Conservation (phyloP, 2,113 vertebrate species). For the Hystrix cristata region DNA sequence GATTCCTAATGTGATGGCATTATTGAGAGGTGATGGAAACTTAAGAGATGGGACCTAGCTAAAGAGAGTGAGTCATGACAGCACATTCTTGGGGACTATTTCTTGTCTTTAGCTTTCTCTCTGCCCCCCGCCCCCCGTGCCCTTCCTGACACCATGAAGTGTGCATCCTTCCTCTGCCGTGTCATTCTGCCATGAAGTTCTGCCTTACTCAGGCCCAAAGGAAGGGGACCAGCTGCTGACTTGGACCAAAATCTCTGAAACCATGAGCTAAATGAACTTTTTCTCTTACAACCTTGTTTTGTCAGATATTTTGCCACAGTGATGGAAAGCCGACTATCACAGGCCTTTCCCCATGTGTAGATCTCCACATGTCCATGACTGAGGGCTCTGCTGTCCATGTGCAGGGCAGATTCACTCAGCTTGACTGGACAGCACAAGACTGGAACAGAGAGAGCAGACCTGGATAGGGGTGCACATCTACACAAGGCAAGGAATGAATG, state of each 20-base stretch:
- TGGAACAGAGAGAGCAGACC: neutral
- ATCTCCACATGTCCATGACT: neutral
- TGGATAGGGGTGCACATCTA: rapidly evolving
- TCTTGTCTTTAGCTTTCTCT: neutral
- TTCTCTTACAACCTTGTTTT: neutral
- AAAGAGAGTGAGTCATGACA: neutral
- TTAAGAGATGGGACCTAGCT: neutral
- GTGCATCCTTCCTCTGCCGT: neutral
- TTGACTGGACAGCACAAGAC: neutral
- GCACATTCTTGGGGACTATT: neutral
- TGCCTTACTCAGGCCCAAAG: neutral
- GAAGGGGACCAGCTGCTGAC: neutral
- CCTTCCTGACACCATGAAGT: neutral
- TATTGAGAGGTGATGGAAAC: neutral
- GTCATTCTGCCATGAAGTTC: neutral
- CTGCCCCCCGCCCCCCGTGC: too few species aligned
- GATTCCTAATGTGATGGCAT: neutral
- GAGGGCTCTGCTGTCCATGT: neutral
- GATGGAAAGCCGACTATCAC: neutral
- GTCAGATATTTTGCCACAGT: neutral
- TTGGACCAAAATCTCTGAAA: neutral
- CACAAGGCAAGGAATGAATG: too few species aligned
- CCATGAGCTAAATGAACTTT: neutral
- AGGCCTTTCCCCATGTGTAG: neutral
- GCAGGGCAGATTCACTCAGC: neutral